Conservation (phyloP, 92 coral and sea anemone genomes). For the Epizoanthus stellaris region DNA sequence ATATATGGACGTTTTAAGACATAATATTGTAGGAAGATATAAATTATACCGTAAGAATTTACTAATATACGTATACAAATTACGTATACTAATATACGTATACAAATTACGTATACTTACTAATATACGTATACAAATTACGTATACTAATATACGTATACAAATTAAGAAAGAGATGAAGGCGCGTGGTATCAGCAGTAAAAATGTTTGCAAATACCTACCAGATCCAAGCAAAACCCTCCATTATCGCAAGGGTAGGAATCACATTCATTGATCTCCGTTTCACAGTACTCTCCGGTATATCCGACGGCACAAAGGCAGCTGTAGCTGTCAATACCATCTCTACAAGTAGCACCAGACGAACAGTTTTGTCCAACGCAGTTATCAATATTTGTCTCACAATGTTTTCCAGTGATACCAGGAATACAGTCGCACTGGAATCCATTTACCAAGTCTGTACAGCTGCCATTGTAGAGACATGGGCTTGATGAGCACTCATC, state of each 20-base stretch:
- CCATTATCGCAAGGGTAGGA: conserved; percentile 59
- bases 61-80: no score
- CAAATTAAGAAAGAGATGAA: no score
- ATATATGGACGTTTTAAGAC: no score
- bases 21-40: no score
- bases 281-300: conserved; percentile 48
- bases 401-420: conserved; percentile 50
- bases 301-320: conserved; percentile 43
- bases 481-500: conserved; percentile 50
- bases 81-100: no score
- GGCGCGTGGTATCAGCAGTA: neutral
- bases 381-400: conserved; percentile 51
- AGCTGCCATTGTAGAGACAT: conserved; percentile 47
- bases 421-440: conserved; percentile 50
- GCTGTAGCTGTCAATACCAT: conserved; percentile 39
- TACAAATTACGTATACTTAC: no score
- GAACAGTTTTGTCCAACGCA: conserved; percentile 41
- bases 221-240: conserved; percentile 52
- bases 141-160: no score
- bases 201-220: neutral
- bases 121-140: no score
- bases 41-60: no score
- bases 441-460: conserved; percentile 48
- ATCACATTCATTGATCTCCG: conserved; percentile 42
- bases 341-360: conserved; percentile 36